Evolutionary conservation across 2,113 vertebrate genomes (phyloP), one percentile per base, ranked within the genome.

Genomic region (Benitochromis conjunctus): DNA sequence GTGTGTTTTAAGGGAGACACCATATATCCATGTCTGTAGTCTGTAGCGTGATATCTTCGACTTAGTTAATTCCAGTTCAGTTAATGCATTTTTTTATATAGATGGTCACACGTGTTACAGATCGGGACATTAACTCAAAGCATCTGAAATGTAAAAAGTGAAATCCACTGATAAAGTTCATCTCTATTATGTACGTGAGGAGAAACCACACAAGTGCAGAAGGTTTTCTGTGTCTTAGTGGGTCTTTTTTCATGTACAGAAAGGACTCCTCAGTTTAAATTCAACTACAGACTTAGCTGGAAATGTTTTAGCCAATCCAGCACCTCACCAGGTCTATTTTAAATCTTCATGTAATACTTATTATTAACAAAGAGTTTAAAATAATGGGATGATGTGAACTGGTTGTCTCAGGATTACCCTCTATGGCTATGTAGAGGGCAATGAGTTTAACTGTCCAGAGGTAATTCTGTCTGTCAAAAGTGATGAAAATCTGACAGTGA

Each of bases 401-500:
- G 2, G 16, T 36, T 87, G 54, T 48, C 26, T 66, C 51, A 79
- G 62, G 46, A 13, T 53, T 78, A 54, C 79, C 86, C 76, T 81
- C 58, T n/a, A n/a, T 38, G 34, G 26, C 53, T 51, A 77, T 85
- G 74, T 83, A 77, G 80, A 83, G 48, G 78, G 46, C 36, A 36
- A 62, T 84, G 80, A 81, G 54, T 86, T 14, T 6, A 14, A 83
- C 85, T 58, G 64, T 91, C 77, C 34, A 29, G 48, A 62, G 82
- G 48, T 88, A 77, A 89, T 83, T 85, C 69, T 80, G 19, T 80
- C 82, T 77, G 83, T 92, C 89, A 89, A 48, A 90, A 69, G 48
- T 84, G 78, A 90, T 83, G 82, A 79, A 86, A 89, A 83, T 79
- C 29, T 89, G 90, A 89, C 90, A 89, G 56, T 90, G 91, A 91